phyloP scores from a whole-genome alignment of 2,888 invertebrate genomes.

The Melinopterus prodromus region DNA sequence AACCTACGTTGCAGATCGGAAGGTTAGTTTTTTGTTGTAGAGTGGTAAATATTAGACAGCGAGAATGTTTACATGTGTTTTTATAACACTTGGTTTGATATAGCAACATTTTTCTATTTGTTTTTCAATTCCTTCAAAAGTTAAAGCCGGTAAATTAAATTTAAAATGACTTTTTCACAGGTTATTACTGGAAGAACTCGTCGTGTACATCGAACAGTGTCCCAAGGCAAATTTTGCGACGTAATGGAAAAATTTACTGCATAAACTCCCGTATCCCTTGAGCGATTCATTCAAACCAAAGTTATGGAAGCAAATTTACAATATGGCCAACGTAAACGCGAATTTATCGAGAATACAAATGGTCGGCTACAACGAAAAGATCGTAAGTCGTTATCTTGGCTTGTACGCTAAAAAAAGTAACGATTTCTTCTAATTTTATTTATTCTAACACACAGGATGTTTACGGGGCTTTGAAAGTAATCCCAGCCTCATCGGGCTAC shows the following conservation, averaged over 20 bases:
- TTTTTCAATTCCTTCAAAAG: neutral
- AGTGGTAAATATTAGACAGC: neutral
- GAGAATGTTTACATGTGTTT: neutral
- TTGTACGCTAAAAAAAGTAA: conserved; percentile 25
- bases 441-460: conserved; percentile 68
- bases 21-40: conserved; percentile 59
- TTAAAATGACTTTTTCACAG: conserved; percentile 32
- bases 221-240: conserved; percentile 78
- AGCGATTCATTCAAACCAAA: conserved; percentile 79
- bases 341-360: conserved; percentile 88
- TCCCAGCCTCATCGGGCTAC: conserved; percentile 96
- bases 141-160: conserved; percentile 15
- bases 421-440: conserved; percentile 18
- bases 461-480: conserved; percentile 88
- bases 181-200: conserved; percentile 86
- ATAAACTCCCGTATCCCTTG: conserved; percentile 77
- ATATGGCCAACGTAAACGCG: conserved; percentile 79
- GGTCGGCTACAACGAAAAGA: conserved; percentile 94
- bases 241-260: conserved; percentile 86
- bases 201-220: conserved; percentile 85
- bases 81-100: conserved; percentile 9
- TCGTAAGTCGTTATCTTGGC: conserved; percentile 61
- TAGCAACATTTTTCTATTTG: neutral
- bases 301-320: conserved; percentile 88
- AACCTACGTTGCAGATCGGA: conserved; percentile 95